Conservation (phyloP, 1,140 invertebrate species). For the Caerostris darwini region DNA sequence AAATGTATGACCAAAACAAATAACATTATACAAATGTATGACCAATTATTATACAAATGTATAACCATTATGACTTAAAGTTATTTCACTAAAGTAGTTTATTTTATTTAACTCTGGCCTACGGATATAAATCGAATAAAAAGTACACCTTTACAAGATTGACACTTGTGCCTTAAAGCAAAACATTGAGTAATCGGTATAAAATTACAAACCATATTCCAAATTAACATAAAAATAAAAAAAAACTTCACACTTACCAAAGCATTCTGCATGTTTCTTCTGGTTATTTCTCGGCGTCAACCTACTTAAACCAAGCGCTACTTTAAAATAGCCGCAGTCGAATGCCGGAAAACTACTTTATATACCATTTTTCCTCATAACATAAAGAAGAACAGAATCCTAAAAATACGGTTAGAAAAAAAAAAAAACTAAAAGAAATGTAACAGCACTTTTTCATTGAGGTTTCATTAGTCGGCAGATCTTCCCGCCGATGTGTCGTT, state of each 20-base stretch:
- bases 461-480: background rate
- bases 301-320: background rate
- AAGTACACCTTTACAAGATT: too few species aligned
- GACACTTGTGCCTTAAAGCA: too few species aligned
- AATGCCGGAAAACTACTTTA: conserved; percentile 29
- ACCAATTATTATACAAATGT: too few species aligned
- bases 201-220: background rate
- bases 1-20: too few species aligned
- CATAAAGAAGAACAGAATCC: conserved; percentile 8
- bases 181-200: background rate
- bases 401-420: background rate
- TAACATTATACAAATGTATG: too few species aligned
- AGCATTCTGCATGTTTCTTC: background rate
- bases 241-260: background rate
- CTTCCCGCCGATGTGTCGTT: background rate
- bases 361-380: background rate
- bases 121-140: too few species aligned
- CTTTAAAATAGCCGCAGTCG: background rate
- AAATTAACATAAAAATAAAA: background rate
- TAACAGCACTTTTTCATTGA: background rate
- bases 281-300: background rate
- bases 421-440: background rate
- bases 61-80: too few species aligned
- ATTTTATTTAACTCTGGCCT: too few species aligned
- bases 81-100: too few species aligned